These are phyloP conservation scores for Thalassophryne amazonica DNA, from an alignment of 2,797 vertebrate genomes.

Conservation along the genomic window DNA sequence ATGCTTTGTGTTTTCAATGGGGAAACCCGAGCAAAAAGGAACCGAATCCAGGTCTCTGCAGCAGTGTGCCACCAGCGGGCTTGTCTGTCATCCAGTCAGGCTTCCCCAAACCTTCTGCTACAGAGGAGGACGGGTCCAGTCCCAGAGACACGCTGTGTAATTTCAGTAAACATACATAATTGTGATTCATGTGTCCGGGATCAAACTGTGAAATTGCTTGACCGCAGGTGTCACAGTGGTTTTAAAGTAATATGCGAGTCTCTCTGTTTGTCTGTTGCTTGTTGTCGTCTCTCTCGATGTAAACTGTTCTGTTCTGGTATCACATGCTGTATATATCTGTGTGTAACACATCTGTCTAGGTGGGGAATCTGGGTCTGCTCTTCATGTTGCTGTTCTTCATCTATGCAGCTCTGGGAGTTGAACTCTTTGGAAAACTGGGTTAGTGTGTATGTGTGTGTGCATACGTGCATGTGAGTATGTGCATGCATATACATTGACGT, in stretches of 20 bases:
- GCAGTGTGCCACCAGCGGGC: conserved; percentile 12
- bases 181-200: conserved; percentile 28
- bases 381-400: conserved; percentile 99
- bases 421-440: conserved; percentile 96
- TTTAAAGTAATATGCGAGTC: conserved; percentile 17
- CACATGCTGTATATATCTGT: conserved; percentile 64
- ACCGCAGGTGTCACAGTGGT: conserved; percentile 11
- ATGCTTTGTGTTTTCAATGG: conserved; percentile 38
- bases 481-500: conserved; percentile 20
- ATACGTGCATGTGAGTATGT: conserved; percentile 24
- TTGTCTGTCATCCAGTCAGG: conserved; percentile 35
- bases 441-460: conserved; percentile 66
- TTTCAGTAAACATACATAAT: conserved; percentile 26
- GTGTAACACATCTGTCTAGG: conserved; percentile 80
- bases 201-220: conserved; percentile 9
- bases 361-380: conserved; percentile 98
- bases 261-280: conserved; percentile 57
- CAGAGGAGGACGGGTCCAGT: neutral
- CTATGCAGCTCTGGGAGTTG: conserved; percentile 98
- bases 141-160: conserved; percentile 7
- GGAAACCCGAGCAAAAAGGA: conserved; percentile 15
- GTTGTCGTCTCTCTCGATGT: conserved; percentile 43
- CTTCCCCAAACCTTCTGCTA: conserved; percentile 5
- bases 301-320: conserved; percentile 56
- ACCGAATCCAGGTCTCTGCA: conserved; percentile 22